Evolutionary conservation across 2,113 vertebrate genomes (phyloP).

Genomic region (Lepus timidus): DNA sequence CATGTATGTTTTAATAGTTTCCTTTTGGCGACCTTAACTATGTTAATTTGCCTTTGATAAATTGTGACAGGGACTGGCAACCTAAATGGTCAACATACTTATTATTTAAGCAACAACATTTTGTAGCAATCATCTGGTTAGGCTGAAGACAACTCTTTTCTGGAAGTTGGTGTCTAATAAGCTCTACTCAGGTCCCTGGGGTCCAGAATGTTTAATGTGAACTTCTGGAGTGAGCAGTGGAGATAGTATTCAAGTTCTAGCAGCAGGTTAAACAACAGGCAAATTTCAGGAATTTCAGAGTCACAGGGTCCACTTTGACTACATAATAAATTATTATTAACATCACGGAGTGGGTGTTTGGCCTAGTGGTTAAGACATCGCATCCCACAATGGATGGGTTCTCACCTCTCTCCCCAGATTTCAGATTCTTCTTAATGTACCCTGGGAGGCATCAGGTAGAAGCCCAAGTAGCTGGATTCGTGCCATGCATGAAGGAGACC

Average conservation of each 20-base stretch:
- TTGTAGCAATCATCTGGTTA: conserved; percentile 57
- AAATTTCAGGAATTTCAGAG: background rate
- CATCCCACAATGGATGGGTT: too few relatives aligned
- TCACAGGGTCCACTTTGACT: background rate
- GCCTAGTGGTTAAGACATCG: too few relatives aligned
- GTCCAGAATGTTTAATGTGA: rapidly evolving
- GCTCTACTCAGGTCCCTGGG: background rate
- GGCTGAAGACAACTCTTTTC: conserved; percentile 48
- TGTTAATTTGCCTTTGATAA: conserved; percentile 78
- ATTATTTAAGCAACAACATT: conserved; percentile 78
- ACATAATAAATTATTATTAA: background rate
- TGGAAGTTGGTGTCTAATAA: background rate
- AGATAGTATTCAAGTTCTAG: background rate
- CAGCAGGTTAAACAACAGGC: background rate
- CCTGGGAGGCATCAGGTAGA: too few relatives aligned
- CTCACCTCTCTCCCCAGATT: too few relatives aligned
- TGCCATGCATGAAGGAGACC: too few relatives aligned
- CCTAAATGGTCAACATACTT: conserved; percentile 75
- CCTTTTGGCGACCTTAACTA: conserved; percentile 78
- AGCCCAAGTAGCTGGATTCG: too few relatives aligned
- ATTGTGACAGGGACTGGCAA: conserved; percentile 66
- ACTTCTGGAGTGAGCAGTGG: background rate
- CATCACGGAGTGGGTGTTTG: too few relatives aligned
- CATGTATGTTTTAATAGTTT: conserved; percentile 82
- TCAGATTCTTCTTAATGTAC: too few relatives aligned